Conservation (phyloP, 1,140 invertebrate genomes). For the Periplaneta americana region DNA sequence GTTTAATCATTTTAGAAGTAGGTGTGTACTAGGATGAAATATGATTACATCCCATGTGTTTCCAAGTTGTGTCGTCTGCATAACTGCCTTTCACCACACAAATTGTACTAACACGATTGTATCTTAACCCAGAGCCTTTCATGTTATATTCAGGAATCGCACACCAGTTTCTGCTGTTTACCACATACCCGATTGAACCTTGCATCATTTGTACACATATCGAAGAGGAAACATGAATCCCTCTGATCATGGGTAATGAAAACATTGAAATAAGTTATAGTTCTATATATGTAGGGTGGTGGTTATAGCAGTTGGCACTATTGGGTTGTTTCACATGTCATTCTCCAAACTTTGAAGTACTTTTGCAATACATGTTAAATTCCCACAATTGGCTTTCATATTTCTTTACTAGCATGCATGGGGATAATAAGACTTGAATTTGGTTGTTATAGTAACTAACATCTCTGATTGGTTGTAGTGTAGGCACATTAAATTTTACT, state of each 20-base stretch:
- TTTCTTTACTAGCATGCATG: background rate
- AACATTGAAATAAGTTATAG: slow-evolving; percentile 8
- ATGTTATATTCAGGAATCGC: slow-evolving; percentile 1
- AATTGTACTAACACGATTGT: slow-evolving; percentile 22
- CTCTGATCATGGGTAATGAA: slow-evolving; percentile 69
- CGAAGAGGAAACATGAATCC: slow-evolving; percentile 57
- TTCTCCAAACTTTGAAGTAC: background rate
- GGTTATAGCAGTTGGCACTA: background rate
- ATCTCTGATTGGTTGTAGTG: background rate
- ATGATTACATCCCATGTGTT: background rate
- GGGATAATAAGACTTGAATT: background rate
- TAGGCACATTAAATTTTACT: no score
- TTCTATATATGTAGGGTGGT: slow-evolving; percentile 10
- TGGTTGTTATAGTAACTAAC: background rate
- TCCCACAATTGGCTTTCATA: background rate
- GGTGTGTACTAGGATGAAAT: background rate
- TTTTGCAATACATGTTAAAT: background rate
- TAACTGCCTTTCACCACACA: slow-evolving; percentile 23
- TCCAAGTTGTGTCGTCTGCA: background rate
- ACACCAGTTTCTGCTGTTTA: slow-evolving; percentile 15
- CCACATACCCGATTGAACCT: slow-evolving; percentile 25
- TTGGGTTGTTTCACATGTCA: background rate
- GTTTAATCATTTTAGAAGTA: background rate
- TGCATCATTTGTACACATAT: slow-evolving; percentile 23
- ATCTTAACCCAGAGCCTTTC: slow-evolving; percentile 24